Percentiles rank a stretch among this genome's conserved stretches.
phyloP scores from a whole-genome alignment of 2,113 vertebrate genomes.

The Barnardius zonarius region DNA sequence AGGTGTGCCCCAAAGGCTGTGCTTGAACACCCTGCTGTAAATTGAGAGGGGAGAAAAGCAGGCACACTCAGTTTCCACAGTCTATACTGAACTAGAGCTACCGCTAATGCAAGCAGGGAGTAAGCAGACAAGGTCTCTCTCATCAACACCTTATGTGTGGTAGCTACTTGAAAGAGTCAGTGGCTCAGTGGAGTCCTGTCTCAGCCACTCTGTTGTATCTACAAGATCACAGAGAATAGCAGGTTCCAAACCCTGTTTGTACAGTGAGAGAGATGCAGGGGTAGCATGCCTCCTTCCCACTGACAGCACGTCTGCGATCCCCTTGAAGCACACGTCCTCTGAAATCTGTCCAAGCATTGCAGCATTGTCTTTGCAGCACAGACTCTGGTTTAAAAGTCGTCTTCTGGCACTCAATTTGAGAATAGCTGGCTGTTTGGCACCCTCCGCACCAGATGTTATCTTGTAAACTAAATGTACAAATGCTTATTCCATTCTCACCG shows the following conservation, averaged over 20 bases:
- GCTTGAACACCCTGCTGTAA: neutral
- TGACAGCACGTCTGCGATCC: neutral
- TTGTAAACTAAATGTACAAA: conserved; percentile 21
- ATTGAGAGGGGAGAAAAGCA: neutral
- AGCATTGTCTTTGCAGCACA: neutral
- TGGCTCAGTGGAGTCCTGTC: neutral
- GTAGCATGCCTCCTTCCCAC: accelerated
- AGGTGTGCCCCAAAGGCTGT: neutral
- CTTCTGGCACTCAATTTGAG: neutral
- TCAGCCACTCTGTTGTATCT: neutral
- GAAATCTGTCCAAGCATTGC: conserved; percentile 28
- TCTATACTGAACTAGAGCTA: neutral
- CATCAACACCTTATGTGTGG: accelerated
- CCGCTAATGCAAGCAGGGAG: neutral
- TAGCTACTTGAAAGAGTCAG: neutral
- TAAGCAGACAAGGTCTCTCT: neutral
- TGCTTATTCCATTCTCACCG: neutral
- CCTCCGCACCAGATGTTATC: conserved; percentile 23
- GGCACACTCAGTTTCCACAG: neutral
- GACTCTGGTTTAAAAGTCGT: conserved; percentile 17
- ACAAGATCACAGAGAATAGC: neutral
- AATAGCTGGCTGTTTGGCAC: conserved; percentile 21
- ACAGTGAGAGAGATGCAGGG: neutral
- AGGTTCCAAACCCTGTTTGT: neutral
- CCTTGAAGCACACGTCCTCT: neutral